Percentiles rank a stretch among this genome's conserved stretches.
These are phyloP conservation scores for Trichopria drosophilae DNA, from an alignment of 2,888 invertebrate genomes.

Conservation along the genomic window DNA sequence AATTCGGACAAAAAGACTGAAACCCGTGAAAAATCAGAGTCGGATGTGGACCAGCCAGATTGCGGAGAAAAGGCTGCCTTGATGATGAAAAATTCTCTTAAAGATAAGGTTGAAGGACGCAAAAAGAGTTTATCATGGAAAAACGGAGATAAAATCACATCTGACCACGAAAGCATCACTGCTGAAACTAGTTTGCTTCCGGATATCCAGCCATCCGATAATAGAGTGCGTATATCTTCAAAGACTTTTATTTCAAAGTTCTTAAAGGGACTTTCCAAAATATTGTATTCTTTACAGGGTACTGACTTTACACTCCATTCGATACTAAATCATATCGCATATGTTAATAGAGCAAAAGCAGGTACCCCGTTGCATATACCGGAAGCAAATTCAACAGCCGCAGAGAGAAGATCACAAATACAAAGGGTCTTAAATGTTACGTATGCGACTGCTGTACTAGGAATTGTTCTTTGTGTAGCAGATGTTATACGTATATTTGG, in stretches of 20 bases:
- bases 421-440: constrained; percentile 61
- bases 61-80: constrained; percentile 52
- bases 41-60: constrained; percentile 54
- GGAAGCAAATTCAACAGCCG: constrained; percentile 49
- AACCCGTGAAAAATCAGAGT: constrained; percentile 50
- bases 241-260: neutral
- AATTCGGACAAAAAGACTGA: constrained; percentile 43
- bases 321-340: constrained; percentile 63
- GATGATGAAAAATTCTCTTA: no score
- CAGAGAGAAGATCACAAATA: constrained; percentile 56
- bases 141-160: constrained; percentile 46
- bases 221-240: neutral
- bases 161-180: constrained; percentile 53
- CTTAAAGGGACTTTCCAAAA: neutral
- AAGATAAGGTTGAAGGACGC: constrained; percentile 44
- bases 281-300: constrained; percentile 41
- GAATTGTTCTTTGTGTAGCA: constrained; percentile 60
- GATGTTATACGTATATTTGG: constrained; percentile 61
- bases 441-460: constrained; percentile 61
- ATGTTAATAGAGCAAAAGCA: constrained; percentile 59
- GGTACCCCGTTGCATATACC: constrained; percentile 52
- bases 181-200: constrained; percentile 56
- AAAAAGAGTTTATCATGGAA: constrained; percentile 60
- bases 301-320: constrained; percentile 60
- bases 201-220: constrained; percentile 33